Evolutionary conservation across 2,888 invertebrate species (phyloP).

Genomic region (Nymphalis c-album): DNA sequence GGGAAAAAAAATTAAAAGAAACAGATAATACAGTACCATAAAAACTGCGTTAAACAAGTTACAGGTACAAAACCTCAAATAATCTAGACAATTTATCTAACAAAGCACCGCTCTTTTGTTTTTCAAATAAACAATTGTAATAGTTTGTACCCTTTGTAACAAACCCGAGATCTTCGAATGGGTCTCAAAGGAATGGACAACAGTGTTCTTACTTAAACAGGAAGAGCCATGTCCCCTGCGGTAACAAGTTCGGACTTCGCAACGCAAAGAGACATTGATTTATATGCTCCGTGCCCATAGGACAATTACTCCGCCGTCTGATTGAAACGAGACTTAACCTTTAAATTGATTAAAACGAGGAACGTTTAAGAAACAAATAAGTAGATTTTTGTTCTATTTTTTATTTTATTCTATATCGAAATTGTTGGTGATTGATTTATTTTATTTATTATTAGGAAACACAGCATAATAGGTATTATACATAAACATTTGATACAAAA

Average conservation of each 20-base stretch:
- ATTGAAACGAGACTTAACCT: not conserved
- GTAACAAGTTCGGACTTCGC: conserved; percentile 19
- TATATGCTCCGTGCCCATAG: conserved; percentile 21
- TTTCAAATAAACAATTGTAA: not conserved
- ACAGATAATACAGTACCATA: no score
- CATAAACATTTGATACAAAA: no score
- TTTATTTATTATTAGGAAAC: no score
- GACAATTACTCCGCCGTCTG: conserved; percentile 12
- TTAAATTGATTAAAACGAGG: not conserved
- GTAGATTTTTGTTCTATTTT: no score
- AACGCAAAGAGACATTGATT: conserved; percentile 29
- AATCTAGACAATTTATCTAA: not conserved
- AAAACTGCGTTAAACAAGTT: no score
- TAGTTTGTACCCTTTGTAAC: conserved; percentile 4
- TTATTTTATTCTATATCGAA: no score
- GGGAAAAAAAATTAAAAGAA: no score
- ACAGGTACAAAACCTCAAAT: no score
- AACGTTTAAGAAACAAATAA: no score
- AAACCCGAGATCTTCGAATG: conserved; percentile 16
- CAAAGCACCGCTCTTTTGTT: not conserved
- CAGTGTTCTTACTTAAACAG: conserved; percentile 25
- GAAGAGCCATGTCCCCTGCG: conserved; percentile 26
- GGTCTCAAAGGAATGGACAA: conserved; percentile 15
- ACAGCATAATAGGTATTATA: no score
- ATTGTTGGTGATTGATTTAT: no score